phyloP scores from a whole-genome alignment of 2,113 vertebrate genomes.

The Struthio camelus region DNA sequence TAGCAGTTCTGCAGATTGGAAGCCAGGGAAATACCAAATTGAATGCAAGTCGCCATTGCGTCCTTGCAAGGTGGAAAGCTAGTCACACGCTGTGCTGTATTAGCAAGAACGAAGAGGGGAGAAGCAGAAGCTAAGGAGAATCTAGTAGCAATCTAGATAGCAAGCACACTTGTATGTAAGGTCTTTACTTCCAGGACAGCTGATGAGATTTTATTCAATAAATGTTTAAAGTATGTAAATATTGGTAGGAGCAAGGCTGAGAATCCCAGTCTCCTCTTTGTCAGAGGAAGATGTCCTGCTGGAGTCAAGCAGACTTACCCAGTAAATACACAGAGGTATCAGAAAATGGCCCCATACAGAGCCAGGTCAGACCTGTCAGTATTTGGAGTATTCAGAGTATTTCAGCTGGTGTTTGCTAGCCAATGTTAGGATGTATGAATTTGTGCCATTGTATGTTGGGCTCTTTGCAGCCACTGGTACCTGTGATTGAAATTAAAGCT shows the following conservation, averaged over 20 bases:
- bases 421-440: background rate
- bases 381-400: background rate
- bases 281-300: background rate
- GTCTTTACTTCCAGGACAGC: background rate
- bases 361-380: background rate
- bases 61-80: background rate
- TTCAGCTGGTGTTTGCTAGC: background rate
- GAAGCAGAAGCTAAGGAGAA: background rate
- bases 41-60: background rate
- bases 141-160: background rate
- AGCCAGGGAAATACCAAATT: background rate
- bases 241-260: background rate
- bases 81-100: background rate
- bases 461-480: background rate
- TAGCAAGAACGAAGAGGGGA: background rate
- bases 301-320: background rate
- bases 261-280: background rate
- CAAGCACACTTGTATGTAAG: background rate
- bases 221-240: background rate
- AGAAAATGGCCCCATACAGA: background rate
- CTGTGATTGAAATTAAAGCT: background rate
- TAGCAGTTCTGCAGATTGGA: background rate
- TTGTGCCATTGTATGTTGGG: background rate
- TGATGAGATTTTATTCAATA: background rate
- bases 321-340: background rate